Base-by-base conservation (phyloP, 2,797 vertebrate species). In the Betta splendens region DNA sequence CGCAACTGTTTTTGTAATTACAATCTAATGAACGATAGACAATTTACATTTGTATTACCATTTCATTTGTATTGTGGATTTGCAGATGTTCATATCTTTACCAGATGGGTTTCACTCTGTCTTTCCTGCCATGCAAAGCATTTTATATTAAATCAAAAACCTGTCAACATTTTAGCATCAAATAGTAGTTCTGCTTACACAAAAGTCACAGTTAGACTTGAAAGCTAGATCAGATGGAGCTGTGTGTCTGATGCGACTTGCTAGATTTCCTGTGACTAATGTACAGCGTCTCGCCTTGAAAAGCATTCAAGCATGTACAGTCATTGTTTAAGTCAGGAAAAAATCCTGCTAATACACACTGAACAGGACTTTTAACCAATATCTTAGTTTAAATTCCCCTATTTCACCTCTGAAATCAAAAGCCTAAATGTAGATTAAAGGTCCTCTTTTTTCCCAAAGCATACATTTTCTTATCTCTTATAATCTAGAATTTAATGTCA, bases 211-310 rank as follows among this genome's bases (percentile, higher is more conserved):
- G 53, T 74, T 64, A 79, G 23, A 36, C 5, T 36, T 77, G 74
- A 84, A 83, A 78, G 55, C 5, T 33, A 28, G 62, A 47, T 64
- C 11, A 13, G 36, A 46, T 32, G 47, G 31, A 58, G 54, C 42
- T 29, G 44, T 23, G 60, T 18, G 65, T 80, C 63, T 81, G 66
- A 83, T 55, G 35, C 50, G 63, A 64, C 64, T 31, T 67, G 23
- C 33, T n/a, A n/a, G n/a, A n/a, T n/a, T 36, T 80, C 64, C 78
- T 75, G 55, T 85, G 82, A 85, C 59, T 85, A 79, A 86, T 44
- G 38, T 79, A 56, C 69, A 72, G 54, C 65, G 66, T 72, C 48
- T 83, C 53, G 37, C 77, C 52, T 72, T 73, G 44, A 69, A 43
- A 25, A 25, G 29, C 28, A 36, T 44, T 47, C 13, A 9, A 35